Evolutionary conservation across 64 coral and sea anemone species (phyloP).

Genomic region (Montipora capricornis): DNA sequence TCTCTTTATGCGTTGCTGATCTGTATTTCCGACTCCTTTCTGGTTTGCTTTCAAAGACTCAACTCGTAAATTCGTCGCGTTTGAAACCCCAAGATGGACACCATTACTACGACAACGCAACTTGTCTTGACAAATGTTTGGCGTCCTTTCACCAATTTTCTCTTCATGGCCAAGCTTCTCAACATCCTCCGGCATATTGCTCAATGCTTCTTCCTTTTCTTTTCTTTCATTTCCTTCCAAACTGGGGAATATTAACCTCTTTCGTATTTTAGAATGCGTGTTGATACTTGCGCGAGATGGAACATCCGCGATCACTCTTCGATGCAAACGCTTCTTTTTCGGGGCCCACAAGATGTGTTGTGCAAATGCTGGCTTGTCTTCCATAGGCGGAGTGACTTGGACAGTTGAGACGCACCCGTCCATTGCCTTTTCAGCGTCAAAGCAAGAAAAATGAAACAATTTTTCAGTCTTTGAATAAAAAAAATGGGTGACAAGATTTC

Average conservation of each 20-base stretch:
- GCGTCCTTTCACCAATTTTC: conserved; percentile 17
- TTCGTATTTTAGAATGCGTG: conserved; percentile 71
- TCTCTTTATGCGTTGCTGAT: conserved; percentile 46
- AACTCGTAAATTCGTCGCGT: conserved; percentile 20
- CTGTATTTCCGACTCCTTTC: conserved; percentile 17
- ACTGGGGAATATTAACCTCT: conserved; percentile 47
- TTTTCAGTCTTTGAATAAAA: neutral
- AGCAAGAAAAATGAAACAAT: neutral
- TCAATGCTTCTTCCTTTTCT: conserved; percentile 16
- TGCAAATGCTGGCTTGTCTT: conserved; percentile 17
- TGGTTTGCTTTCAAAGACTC: conserved; percentile 15
- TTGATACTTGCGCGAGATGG: conserved; percentile 35
- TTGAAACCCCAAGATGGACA: neutral
- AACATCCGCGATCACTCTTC: conserved; percentile 38
- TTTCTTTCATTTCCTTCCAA: conserved; percentile 43
- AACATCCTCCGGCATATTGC: neutral
- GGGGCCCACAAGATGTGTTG: conserved; percentile 68
- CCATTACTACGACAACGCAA: neutral
- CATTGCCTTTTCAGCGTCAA: conserved; percentile 1
- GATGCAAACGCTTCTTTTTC: conserved; percentile 65
- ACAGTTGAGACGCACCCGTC: conserved; percentile 3
- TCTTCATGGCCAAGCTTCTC: neutral
- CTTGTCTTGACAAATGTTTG: conserved; percentile 36
- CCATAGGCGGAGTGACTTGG: conserved; percentile 63
- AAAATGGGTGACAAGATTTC: neutral